Percentiles rank a stretch among this genome's conserved stretches.
These are phyloP conservation scores for Rhombomys opimus DNA, from an alignment of 2,113 vertebrate species.

Conservation along the genomic window DNA sequence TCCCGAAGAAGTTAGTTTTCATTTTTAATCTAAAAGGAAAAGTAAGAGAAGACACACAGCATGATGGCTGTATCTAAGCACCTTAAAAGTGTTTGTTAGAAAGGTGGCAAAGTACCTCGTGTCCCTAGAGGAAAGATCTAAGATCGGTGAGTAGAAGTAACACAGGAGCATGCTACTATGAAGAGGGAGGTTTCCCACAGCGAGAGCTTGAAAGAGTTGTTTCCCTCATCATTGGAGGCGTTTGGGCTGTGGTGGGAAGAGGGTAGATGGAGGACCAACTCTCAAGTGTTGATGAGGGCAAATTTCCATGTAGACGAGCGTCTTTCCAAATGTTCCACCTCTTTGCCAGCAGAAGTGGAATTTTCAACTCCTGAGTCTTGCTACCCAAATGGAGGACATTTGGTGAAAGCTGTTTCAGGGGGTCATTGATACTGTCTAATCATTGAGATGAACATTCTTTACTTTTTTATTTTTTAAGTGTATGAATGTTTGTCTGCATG, in stretches of 20 bases:
- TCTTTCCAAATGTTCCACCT: background rate
- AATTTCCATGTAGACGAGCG: background rate
- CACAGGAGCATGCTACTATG: no score
- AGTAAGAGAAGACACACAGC: background rate
- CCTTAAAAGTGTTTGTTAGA: background rate
- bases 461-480: background rate
- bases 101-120: background rate
- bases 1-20: background rate
- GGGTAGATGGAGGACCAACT: background rate
- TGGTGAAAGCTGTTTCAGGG: background rate
- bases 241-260: background rate
- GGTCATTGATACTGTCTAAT: rapidly evolving
- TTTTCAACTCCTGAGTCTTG: background rate
- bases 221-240: rapidly evolving
- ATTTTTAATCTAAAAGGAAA: constrained; percentile 1
- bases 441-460: background rate
- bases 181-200: background rate
- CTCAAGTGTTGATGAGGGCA: background rate
- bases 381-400: no score
- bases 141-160: rapidly evolving
- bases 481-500: background rate
- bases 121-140: rapidly evolving
- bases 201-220: no score
- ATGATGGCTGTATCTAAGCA: background rate
- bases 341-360: rapidly evolving